These are phyloP conservation scores for Argopecten irradians DNA, from an alignment of 1,140 invertebrate species.

Conservation along the genomic window DNA sequence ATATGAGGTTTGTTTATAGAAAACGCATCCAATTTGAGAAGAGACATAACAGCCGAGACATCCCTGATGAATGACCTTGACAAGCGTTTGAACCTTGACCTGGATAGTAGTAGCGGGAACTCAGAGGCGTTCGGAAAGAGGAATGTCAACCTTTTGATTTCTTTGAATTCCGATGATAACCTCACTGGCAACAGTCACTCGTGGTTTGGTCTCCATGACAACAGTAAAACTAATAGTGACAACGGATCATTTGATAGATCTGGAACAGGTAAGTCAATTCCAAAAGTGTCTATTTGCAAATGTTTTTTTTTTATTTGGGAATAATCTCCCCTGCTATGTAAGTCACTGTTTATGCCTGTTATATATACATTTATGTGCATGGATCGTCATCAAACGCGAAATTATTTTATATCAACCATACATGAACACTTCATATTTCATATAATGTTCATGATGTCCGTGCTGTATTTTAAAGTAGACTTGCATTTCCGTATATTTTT, in stretches of 20 bases:
- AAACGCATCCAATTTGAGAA: conserved; percentile 67
- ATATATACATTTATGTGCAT: too few species aligned
- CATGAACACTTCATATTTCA: too few species aligned
- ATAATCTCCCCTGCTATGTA: neutral
- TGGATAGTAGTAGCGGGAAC: conserved; percentile 56
- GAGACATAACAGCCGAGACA: conserved; percentile 75
- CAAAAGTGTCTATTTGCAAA: neutral
- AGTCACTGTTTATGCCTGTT: too few species aligned
- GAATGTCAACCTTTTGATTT: conserved; percentile 68
- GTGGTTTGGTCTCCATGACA: conserved; percentile 63
- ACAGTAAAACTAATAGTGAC: conserved; percentile 71
- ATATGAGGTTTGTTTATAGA: conserved; percentile 54
- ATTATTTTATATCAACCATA: too few species aligned
- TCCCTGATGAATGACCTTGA: conserved; percentile 76
- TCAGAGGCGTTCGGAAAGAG: conserved; percentile 62
- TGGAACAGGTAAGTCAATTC: conserved; percentile 40
- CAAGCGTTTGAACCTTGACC: conserved; percentile 69
- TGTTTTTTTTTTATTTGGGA: neutral
- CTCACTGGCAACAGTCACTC: conserved; percentile 61
- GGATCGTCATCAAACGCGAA: too few species aligned
- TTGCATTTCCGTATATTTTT: too few species aligned
- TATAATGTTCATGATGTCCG: too few species aligned
- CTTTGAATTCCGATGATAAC: conserved; percentile 69
- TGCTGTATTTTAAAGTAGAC: too few species aligned
- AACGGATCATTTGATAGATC: conserved; percentile 63